Base-by-base conservation (phyloP, 2,888 invertebrate species). In the Cosmia trapezina region DNA sequence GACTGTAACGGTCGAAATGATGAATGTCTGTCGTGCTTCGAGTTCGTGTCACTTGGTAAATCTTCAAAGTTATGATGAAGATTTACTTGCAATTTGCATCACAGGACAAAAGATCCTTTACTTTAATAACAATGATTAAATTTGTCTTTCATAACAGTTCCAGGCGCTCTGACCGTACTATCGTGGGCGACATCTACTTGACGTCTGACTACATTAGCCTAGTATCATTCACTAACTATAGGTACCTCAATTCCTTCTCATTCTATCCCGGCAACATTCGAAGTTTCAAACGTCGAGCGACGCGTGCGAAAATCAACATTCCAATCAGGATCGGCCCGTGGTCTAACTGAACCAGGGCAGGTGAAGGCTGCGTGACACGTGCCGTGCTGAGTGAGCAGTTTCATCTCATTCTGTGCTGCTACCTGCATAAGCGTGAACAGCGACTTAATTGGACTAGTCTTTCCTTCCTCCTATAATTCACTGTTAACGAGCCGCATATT, bases 401-500 rank as follows among this genome's bases (percentile, higher is more conserved):
- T 53, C 59, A 75, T 53, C 59, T 76, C 59, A 67, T 45, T 47
- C 33, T 14, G 67, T 53, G 68, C 67, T 51, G 51, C 51, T n/a
- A n/a, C n/a, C n/a, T n/a, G n/a, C n/a, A n/a, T n/a, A 43, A 53
- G 41, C 33, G 41, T 59, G 43, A 49, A 22, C 41, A 56, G 22
- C n/a, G 37, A 28, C 1, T 57, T 66, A 73, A 75, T 75, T 66
- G 57, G 45, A 75, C 33, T 45, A 57, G 66, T 57, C 75, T 57
- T 41, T 68, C 41, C 60, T 54, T 49, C 47, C 53, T 3, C 17
- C 12, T 45, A 61, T 70, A 70, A 76, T 56, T 70, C 61, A 53
- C 43, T 43, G 22, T 56, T 76, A 56, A 61, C 61, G 49, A 76
- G 76, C 54, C 22, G 54, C 22, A 56, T 47, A 75, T 70, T 75